Evolutionary conservation across 37 sponge, comb jelly and placozoan genomes (phyloP).

Genomic region (Geodia barretti): DNA sequence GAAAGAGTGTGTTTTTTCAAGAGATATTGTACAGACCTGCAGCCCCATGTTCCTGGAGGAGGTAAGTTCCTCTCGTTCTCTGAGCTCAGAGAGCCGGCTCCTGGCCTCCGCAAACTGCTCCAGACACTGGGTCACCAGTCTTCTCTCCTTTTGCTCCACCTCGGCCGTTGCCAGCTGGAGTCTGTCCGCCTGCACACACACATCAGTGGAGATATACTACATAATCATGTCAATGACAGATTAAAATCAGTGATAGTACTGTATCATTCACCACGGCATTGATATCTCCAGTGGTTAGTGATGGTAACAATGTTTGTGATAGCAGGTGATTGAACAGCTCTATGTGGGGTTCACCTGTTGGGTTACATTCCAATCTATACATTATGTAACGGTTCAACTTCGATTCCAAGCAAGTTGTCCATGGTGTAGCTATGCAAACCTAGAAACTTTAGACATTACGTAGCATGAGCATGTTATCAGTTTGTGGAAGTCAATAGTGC

Average conservation of each 20-base stretch:
- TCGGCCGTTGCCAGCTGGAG: constrained; percentile 53
- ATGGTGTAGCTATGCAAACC: too few relatives aligned
- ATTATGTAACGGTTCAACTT: too few relatives aligned
- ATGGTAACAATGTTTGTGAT: too few relatives aligned
- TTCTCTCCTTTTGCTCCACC: constrained; percentile 66
- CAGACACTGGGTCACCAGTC: constrained; percentile 59
- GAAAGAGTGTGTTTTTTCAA: too few relatives aligned
- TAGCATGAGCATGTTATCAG: too few relatives aligned
- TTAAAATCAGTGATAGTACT: not conserved
- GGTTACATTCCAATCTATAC: too few relatives aligned
- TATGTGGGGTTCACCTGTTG: too few relatives aligned
- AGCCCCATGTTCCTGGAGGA: constrained; percentile 18
- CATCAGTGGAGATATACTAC: not conserved
- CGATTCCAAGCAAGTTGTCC: too few relatives aligned
- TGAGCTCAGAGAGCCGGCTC: constrained; percentile 16
- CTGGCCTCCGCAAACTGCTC: constrained; percentile 67
- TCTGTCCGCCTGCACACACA: constrained; percentile 11
- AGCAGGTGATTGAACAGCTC: too few relatives aligned
- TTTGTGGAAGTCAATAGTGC: too few relatives aligned
- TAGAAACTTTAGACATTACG: too few relatives aligned
- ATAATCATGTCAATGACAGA: not conserved
- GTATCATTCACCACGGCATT: not conserved
- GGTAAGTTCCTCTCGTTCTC: constrained; percentile 18
- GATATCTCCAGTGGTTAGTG: too few relatives aligned
- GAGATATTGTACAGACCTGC: constrained; percentile 10